Evolutionary conservation across 1,140 invertebrate genomes (phyloP).

Genomic region (Goniozus legneri): DNA sequence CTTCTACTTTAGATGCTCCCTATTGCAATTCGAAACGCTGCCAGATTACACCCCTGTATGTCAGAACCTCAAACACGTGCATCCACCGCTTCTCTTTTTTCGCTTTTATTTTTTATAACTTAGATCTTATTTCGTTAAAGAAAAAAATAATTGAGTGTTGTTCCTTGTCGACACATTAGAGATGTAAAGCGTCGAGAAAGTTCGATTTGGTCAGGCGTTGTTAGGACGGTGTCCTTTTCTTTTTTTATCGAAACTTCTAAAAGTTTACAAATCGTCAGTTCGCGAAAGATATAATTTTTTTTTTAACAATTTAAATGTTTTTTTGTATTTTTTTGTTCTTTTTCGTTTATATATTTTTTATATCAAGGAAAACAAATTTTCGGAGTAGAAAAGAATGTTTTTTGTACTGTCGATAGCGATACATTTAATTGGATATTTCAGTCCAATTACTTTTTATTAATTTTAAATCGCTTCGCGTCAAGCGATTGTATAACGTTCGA

Average conservation of each 20-base stretch:
- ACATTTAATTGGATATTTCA: no score
- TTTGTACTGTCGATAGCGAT: background rate
- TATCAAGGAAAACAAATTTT: background rate
- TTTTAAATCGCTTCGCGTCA: no score
- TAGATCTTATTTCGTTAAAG: no score
- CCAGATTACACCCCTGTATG: constrained; percentile 22
- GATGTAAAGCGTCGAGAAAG: background rate
- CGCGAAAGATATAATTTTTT: background rate
- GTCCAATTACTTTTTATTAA: no score
- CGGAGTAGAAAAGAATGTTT: background rate
- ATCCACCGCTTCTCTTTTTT: background rate
- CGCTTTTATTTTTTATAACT: no score
- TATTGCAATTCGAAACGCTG: constrained; percentile 15
- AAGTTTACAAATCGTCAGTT: background rate
- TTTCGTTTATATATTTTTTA: background rate
- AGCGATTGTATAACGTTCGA: no score
- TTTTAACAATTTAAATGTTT: background rate
- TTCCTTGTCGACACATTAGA: background rate
- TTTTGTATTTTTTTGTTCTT: background rate
- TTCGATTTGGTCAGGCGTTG: background rate
- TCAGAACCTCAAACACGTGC: background rate
- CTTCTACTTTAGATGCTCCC: no score
- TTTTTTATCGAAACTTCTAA: no score
- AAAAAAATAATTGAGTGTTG: no score
- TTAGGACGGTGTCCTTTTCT: background rate